Conservation (phyloP, 1,140 invertebrate species). For the Sinella curviseta region DNA sequence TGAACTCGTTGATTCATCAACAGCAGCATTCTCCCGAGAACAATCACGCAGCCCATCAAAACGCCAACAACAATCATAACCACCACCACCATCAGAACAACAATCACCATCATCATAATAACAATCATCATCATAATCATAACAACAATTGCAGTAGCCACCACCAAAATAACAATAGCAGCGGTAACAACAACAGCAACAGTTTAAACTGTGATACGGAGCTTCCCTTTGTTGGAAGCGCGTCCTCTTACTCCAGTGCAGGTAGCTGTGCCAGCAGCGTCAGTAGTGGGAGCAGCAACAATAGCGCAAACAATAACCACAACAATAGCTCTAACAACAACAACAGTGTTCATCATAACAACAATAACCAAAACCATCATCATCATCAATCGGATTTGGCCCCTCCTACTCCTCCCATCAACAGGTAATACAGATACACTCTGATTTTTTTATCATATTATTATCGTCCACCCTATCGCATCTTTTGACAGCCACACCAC, state of each 20-base stretch:
- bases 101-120: conserved; percentile 24
- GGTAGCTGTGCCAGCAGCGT: background rate
- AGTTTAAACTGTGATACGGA: background rate
- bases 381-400: conserved; percentile 30
- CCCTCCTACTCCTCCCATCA: background rate
- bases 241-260: background rate
- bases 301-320: background rate
- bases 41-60: conserved; percentile 16
- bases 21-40: conserved; percentile 1
- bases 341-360: background rate
- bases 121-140: conserved; percentile 11
- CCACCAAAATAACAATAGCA: conserved; percentile 9
- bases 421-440: conserved; percentile 23
- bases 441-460: conserved; percentile 1
- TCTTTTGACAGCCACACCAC: no score
- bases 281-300: background rate
- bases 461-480: no score
- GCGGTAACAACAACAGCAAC: conserved; percentile 6
- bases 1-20: background rate
- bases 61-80: background rate
- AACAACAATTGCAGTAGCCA: conserved; percentile 15
- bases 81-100: conserved; percentile 23
- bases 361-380: conserved; percentile 24
- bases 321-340: background rate
- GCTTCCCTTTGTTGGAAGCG: background rate